Conservation (phyloP, 2,113 vertebrate species). For the Microcebus griseorufus region DNA sequence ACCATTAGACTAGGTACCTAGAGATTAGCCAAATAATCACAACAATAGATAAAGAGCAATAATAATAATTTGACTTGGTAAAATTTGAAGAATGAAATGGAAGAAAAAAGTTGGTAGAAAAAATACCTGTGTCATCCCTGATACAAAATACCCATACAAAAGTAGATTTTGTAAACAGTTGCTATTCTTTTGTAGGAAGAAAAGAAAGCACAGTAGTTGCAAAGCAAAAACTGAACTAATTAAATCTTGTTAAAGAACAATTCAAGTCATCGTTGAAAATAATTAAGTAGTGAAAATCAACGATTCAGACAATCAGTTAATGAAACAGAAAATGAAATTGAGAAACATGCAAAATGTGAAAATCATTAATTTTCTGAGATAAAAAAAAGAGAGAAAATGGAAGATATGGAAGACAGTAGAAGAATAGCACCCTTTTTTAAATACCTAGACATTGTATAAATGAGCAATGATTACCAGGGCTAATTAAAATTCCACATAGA, state of each 20-base stretch:
- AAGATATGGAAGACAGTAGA: neutral
- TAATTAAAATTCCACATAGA: constrained; percentile 2
- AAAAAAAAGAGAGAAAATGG: neutral
- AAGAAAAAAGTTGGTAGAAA: neutral
- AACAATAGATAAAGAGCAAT: neutral
- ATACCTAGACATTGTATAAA: neutral
- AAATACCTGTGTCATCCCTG: neutral
- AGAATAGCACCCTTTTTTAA: neutral
- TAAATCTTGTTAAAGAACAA: neutral
- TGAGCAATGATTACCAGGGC: neutral
- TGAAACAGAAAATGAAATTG: neutral
- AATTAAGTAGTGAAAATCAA: neutral
- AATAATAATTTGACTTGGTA: neutral
- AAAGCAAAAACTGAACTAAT: neutral
- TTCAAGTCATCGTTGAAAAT: neutral
- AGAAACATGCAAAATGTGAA: neutral
- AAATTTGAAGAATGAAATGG: neutral
- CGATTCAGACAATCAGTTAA: neutral
- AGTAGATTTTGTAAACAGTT: neutral
- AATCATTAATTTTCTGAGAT: neutral
- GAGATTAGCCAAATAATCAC: neutral
- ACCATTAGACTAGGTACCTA: neutral
- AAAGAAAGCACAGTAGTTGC: neutral
- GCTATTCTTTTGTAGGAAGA: neutral
- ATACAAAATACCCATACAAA: neutral